phyloP scores from a whole-genome alignment of 1,140 invertebrate genomes.

The Ceratitis capitata region DNA sequence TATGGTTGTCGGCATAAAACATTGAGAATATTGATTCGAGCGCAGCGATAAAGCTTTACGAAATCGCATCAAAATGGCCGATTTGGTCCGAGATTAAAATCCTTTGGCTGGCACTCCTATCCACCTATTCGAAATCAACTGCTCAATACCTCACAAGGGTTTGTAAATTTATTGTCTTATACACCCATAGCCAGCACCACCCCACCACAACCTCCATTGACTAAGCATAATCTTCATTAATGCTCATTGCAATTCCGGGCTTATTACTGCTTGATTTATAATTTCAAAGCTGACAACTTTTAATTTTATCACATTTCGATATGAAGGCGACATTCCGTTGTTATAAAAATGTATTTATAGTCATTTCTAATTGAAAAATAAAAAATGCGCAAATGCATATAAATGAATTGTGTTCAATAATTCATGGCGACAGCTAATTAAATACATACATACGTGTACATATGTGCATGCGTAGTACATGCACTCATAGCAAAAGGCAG shows the following conservation, averaged over 20 bases:
- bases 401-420: background rate
- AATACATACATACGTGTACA: background rate
- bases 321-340: background rate
- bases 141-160: background rate
- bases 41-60: no score
- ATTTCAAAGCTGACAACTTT: background rate
- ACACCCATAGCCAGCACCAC: background rate
- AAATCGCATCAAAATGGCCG: no score
- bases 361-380: background rate
- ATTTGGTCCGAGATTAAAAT: no score
- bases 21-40: no score
- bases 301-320: background rate
- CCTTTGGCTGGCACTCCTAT: no score
- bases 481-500: background rate
- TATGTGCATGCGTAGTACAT: background rate
- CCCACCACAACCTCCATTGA: no score
- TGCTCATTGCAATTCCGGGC: background rate
- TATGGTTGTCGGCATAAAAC: no score
- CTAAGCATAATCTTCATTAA: no score
- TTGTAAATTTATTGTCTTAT: background rate
- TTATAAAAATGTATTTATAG: background rate
- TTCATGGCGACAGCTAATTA: no score
- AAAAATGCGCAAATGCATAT: conserved; percentile 1
- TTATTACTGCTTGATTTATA: background rate
- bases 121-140: no score